These are phyloP conservation scores for Salminus brasiliensis DNA, from an alignment of 2,113 vertebrate species.

Conservation along the genomic window DNA sequence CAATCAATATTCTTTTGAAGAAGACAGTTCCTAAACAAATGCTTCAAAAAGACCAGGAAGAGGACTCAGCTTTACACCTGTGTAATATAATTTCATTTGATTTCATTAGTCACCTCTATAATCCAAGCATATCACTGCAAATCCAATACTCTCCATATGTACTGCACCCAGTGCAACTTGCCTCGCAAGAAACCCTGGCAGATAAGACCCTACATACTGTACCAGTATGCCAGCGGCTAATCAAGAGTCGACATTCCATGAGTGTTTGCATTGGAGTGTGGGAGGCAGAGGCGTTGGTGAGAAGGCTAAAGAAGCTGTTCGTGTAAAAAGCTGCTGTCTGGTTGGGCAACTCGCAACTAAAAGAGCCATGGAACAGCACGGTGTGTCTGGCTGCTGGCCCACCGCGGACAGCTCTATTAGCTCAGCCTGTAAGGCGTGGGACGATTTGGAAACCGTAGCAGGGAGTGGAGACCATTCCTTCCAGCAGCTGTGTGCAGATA, in stretches of 20 bases:
- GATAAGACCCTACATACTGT: constrained; percentile 36
- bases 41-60: not conserved
- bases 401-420: constrained; percentile 38
- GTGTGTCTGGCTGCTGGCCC: constrained; percentile 32
- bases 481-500: constrained; percentile 19
- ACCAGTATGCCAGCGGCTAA: constrained; percentile 21
- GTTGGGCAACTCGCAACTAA: constrained; percentile 17
- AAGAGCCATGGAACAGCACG: not conserved
- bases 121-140: not conserved
- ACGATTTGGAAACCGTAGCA: constrained; percentile 12
- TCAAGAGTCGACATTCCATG: constrained; percentile 43
- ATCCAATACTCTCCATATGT: constrained; percentile 57
- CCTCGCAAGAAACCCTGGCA: constrained; percentile 41
- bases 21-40: constrained; percentile 52
- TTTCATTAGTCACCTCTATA: not conserved
- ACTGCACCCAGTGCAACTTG: constrained; percentile 62
- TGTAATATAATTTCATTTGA: too few species aligned
- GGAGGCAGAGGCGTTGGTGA: constrained; percentile 7
- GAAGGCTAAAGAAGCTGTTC: not conserved
- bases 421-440: constrained; percentile 21
- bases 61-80: too few species aligned
- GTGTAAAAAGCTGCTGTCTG: not conserved
- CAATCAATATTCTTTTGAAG: not conserved
- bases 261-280: constrained; percentile 31
- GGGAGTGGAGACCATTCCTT: constrained; percentile 6